Conservation (phyloP, 2,888 invertebrate species). For the Drosophila nr. perissopoda region DNA sequence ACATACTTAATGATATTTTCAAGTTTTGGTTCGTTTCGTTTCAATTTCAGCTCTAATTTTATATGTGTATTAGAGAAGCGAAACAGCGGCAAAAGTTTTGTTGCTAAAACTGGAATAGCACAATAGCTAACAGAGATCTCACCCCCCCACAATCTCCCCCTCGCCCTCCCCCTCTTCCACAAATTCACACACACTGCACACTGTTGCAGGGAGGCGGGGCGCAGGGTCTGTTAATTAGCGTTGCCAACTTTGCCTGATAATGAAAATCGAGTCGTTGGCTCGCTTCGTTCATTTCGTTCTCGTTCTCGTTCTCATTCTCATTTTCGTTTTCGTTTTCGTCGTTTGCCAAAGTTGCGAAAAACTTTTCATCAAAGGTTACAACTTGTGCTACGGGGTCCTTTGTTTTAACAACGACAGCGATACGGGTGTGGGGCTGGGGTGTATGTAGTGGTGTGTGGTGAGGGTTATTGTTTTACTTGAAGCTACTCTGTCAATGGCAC, state of each 20-base stretch:
- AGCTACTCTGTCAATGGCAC: constrained; percentile 36
- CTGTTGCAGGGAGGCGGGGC: not conserved
- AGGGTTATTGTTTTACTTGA: constrained; percentile 3
- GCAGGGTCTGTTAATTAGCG: constrained; percentile 73
- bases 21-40: constrained; percentile 19
- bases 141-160: not conserved
- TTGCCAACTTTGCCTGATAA: constrained; percentile 35
- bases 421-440: not conserved
- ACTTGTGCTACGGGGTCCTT: constrained; percentile 51
- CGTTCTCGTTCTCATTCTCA: constrained; percentile 4
- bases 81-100: constrained; percentile 56
- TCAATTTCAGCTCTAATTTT: constrained; percentile 51
- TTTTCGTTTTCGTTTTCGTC: constrained; percentile 42
- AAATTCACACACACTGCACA: not conserved
- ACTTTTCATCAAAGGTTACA: constrained; percentile 80
- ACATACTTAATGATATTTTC: constrained; percentile 18
- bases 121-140: not conserved
- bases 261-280: constrained; percentile 37
- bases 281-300: constrained; percentile 3
- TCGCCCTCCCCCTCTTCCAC: no score
- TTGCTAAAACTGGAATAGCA: constrained; percentile 25
- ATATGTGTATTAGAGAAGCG: constrained; percentile 66
- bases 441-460: not conserved
- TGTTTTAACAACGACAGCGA: constrained; percentile 28
- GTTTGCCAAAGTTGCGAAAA: constrained; percentile 66